Percentiles rank a stretch among this genome's conserved stretches.
These are phyloP conservation scores for Drosophila arizonae DNA, from an alignment of 1,140 invertebrate species.

Conservation along the genomic window DNA sequence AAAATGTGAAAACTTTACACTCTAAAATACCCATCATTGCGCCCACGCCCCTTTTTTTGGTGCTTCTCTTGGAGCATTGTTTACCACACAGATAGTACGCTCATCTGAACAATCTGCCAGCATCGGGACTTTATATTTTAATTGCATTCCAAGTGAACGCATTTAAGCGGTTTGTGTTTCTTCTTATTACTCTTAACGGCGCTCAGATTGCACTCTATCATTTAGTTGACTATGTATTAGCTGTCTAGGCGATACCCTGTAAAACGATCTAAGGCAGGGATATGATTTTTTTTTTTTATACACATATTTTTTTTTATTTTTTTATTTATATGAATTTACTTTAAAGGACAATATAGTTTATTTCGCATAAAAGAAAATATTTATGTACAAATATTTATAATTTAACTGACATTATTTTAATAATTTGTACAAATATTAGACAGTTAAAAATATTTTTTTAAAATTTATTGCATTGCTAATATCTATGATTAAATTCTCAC, in stretches of 20 bases:
- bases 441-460: too few species aligned
- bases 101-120: constrained; percentile 38
- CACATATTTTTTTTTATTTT: too few species aligned
- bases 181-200: background rate
- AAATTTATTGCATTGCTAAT: too few species aligned
- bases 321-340: too few species aligned
- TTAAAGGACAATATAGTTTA: too few species aligned
- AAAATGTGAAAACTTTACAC: constrained; percentile 59
- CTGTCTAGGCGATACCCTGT: background rate
- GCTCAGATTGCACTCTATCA: background rate
- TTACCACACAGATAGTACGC: constrained; percentile 36
- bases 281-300: too few species aligned
- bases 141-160: constrained; percentile 49
- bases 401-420: too few species aligned
- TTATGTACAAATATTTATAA: too few species aligned
- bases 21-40: constrained; percentile 44
- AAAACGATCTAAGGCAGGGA: background rate
- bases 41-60: background rate
- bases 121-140: constrained; percentile 35
- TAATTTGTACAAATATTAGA: too few species aligned
- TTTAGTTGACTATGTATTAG: background rate
- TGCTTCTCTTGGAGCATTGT: constrained; percentile 5
- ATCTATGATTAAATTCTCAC: too few species aligned
- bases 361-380: too few species aligned
- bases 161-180: constrained; percentile 20